These are phyloP conservation scores for Amazona guildingii DNA, from an alignment of 2,113 vertebrate species.

Conservation along the genomic window DNA sequence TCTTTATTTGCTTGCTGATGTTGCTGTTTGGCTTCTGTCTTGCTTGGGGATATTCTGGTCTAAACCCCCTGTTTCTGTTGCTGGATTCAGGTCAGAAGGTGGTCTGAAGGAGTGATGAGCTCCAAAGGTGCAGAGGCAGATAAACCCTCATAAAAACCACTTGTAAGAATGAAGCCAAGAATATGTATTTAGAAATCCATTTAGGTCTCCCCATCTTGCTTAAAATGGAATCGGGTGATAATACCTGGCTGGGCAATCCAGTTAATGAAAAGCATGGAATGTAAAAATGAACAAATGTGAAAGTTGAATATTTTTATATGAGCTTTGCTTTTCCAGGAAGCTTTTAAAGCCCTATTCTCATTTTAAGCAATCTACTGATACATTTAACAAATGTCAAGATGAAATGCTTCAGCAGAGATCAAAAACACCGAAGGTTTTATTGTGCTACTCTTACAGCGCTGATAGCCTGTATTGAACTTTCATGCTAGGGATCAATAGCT, in stretches of 20 bases:
- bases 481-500: conserved; percentile 57
- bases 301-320: conserved; percentile 39
- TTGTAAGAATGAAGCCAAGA: background rate
- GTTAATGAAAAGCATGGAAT: conserved; percentile 40
- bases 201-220: conserved; percentile 21
- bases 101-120: background rate
- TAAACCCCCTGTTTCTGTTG: background rate
- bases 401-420: conserved; percentile 68
- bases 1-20: background rate
- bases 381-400: conserved; percentile 70
- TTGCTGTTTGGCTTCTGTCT: background rate
- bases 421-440: conserved; percentile 41
- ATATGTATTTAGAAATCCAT: conserved; percentile 50
- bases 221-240: conserved; percentile 32
- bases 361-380: conserved; percentile 59
- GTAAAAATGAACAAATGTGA: conserved; percentile 41
- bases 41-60: background rate
- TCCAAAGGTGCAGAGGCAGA: conserved; percentile 23
- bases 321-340: conserved; percentile 53
- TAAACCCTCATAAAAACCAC: background rate
- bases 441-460: conserved; percentile 26
- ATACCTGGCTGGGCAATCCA: conserved; percentile 9
- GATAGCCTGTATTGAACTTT: conserved; percentile 48
- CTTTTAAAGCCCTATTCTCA: conserved; percentile 42
- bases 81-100: background rate